Conservation (phyloP, 2,888 invertebrate species). For the Zootermopsis nevadensis region DNA sequence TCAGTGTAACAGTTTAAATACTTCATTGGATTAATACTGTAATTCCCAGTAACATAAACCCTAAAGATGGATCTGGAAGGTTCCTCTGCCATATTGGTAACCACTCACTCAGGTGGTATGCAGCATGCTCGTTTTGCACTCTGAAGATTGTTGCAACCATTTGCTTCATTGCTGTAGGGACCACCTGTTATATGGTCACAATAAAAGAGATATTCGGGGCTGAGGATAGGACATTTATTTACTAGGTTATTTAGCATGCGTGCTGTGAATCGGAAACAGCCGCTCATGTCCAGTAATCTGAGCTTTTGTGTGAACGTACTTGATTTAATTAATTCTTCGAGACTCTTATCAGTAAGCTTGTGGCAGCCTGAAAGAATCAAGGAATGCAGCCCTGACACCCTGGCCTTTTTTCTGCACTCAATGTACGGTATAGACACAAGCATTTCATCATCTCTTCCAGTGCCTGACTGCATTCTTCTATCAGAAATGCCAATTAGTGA, state of each 20-base stretch:
- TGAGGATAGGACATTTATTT: neutral
- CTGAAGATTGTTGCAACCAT: conserved; percentile 12
- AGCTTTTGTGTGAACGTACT: neutral
- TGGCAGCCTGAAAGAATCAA: neutral
- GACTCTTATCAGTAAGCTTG: neutral
- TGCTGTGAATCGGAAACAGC: conserved; percentile 9
- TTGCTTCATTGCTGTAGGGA: conserved; percentile 19
- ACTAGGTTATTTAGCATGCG: neutral
- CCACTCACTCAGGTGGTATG: neutral
- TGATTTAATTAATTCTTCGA: neutral
- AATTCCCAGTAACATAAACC: too few species aligned
- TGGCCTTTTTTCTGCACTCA: neutral
- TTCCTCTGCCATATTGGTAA: neutral
- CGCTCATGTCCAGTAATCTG: neutral
- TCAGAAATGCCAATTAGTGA: neutral
- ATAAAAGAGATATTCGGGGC: conserved; percentile 1
- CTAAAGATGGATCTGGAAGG: neutral
- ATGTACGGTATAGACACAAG: neutral
- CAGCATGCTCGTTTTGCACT: neutral
- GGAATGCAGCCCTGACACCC: neutral
- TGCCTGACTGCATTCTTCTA: neutral
- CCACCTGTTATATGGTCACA: conserved; percentile 6
- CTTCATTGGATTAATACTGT: too few species aligned
- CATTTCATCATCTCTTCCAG: neutral
- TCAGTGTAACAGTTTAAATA: too few species aligned